Conservation (phyloP, 37 sponge, comb jelly and placozoan genomes). For the Mnemiopsis leidyi region DNA sequence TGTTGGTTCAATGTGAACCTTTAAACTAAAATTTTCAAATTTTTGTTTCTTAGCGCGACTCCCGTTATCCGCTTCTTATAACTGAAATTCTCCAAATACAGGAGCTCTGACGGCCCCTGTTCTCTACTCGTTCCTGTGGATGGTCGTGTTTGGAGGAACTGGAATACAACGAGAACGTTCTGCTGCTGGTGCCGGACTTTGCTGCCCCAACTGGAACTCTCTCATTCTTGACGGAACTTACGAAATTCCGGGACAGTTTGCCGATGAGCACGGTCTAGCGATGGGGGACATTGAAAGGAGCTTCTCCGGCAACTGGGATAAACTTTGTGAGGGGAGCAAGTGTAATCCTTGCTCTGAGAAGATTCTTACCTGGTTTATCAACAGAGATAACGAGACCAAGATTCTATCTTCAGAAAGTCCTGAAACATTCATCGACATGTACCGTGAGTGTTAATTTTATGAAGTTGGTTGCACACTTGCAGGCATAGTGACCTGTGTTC, state of each 20-base stretch:
- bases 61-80: too few species aligned
- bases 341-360: background rate
- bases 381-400: background rate
- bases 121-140: background rate
- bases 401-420: background rate
- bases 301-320: background rate
- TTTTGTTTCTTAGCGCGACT: too few species aligned
- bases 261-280: background rate
- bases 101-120: conserved; percentile 51
- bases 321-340: background rate
- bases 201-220: conserved; percentile 30
- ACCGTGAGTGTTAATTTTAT: background rate
- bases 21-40: background rate
- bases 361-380: background rate
- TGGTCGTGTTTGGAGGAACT: conserved; percentile 32
- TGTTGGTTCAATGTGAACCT: too few species aligned
- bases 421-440: background rate
- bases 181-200: background rate
- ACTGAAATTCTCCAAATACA: too few species aligned
- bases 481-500: too few species aligned
- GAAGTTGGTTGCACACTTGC: too few species aligned
- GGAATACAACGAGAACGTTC: conserved; percentile 9
- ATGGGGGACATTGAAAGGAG: background rate
- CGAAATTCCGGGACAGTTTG: background rate
- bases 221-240: background rate